A percentile compares a stretch with the other conserved stretches of the same genome.
Evolutionary conservation across 1,140 invertebrate species (phyloP).

Genomic region (Phortica variegata): DNA sequence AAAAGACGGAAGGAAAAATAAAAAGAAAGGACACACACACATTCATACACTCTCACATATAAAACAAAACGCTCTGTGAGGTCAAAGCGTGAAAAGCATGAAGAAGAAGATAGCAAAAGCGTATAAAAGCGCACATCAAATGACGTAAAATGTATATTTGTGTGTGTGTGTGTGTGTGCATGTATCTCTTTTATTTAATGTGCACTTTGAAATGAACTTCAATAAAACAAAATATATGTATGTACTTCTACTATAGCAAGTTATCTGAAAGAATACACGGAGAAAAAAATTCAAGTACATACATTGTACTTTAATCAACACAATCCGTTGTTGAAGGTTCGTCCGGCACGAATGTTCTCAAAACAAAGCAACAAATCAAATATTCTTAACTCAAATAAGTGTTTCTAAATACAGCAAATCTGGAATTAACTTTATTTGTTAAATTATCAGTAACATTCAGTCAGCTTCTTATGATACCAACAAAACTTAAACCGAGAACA

Average conservation of each 20-base stretch:
- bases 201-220: background rate
- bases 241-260: background rate
- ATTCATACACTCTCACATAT: background rate
- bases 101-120: background rate
- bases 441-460: too few relatives aligned
- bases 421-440: too few relatives aligned
- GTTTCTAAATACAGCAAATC: too few relatives aligned
- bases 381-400: too few relatives aligned
- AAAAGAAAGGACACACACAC: conserved; percentile 3
- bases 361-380: too few relatives aligned
- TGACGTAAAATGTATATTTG: background rate
- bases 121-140: background rate
- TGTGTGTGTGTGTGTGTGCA: background rate
- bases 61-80: conserved; percentile 2
- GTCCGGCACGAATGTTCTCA: too few relatives aligned
- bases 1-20: conserved; percentile 16
- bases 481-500: too few relatives aligned
- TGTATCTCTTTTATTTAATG: background rate
- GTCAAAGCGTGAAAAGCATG: conserved; percentile 28
- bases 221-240: background rate
- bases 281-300: too few relatives aligned
- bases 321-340: too few relatives aligned
- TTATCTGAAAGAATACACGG: background rate
- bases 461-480: too few relatives aligned
- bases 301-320: too few relatives aligned